Base-by-base conservation (phyloP, 2,113 vertebrate genomes). In the Zootoca vivipara region DNA sequence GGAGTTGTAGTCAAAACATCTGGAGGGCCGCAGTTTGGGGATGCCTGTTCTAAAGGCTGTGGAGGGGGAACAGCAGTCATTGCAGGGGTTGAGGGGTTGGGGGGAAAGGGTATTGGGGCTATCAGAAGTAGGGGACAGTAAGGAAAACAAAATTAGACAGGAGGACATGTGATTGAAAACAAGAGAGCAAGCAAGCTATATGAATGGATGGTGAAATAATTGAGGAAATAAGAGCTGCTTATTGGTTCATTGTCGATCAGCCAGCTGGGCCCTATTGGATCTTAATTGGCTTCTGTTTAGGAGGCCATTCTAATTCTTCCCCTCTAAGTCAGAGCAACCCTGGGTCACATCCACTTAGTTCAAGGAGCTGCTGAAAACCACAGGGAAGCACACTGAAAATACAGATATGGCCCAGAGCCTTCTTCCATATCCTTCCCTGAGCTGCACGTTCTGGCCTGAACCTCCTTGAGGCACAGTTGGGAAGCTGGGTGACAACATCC, bases 371-470 rank as follows among this genome's bases (percentile, higher is more conserved):
- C 82, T 67, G 64, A 52, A 83, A 84, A 85, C 65, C 64, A 83
- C 85, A 78, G 83, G 69, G 5, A 0, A 2, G 35, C 13, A 65
- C 0, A 65, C 0, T 6, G 18, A 72, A 18, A 16, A 38, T 2
- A 24, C 30, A 70, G 28, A 70, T 24, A 58, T 58, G 78, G 74
- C 1, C 58, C 70, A 73, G 87, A 92, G 91, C 81, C 87, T 22
- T 85, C 9, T 77, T 87, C 52, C 0, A 12, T 85, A 52, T 78
- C 78, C 0, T 72, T 84, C 82, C 52, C 28, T 81, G 62, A 90
- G 87, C 72, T 78, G 22, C 79, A 74, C 13, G 2, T 46, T 81
- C 56, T 78, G 89, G 86, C 90, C 0, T 64, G 80, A 15, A 83
- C 26, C 62, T 92, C 88, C 91, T 92, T 89, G 87, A 85, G 90